These are phyloP conservation scores for Narcine bancroftii DNA, from an alignment of 2,113 vertebrate species.

Conservation along the genomic window DNA sequence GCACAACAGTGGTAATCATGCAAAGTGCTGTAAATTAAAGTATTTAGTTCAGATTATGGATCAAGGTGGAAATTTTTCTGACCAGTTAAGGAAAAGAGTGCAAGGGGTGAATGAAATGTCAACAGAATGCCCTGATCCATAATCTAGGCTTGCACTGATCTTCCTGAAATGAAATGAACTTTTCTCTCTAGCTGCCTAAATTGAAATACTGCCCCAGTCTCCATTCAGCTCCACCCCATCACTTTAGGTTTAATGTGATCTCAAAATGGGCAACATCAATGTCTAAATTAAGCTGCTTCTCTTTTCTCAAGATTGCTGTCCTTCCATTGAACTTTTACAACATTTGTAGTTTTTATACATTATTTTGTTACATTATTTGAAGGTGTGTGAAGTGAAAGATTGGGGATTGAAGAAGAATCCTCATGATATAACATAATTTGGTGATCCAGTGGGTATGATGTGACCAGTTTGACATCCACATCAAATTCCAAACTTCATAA, in stretches of 20 bases:
- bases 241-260: too few relatives aligned
- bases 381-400: not conserved
- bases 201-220: too few relatives aligned
- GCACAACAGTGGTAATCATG: not conserved
- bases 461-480: not conserved
- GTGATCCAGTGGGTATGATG: too few relatives aligned
- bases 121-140: not conserved
- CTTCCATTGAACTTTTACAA: too few relatives aligned
- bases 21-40: not conserved
- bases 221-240: too few relatives aligned
- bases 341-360: too few relatives aligned
- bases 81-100: not conserved
- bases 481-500: not conserved
- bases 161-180: not conserved
- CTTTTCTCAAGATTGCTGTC: too few relatives aligned
- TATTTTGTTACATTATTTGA: too few relatives aligned
- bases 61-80: not conserved
- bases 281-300: too few relatives aligned
- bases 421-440: too few relatives aligned
- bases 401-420: not conserved
- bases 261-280: too few relatives aligned
- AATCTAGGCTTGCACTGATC: not conserved
- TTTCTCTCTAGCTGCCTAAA: too few relatives aligned
- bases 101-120: not conserved
- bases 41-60: not conserved